A percentile compares a stretch with the other conserved stretches of the same genome.
Evolutionary conservation across 2,113 vertebrate species (phyloP).

Genomic region (Lates calcarifer): DNA sequence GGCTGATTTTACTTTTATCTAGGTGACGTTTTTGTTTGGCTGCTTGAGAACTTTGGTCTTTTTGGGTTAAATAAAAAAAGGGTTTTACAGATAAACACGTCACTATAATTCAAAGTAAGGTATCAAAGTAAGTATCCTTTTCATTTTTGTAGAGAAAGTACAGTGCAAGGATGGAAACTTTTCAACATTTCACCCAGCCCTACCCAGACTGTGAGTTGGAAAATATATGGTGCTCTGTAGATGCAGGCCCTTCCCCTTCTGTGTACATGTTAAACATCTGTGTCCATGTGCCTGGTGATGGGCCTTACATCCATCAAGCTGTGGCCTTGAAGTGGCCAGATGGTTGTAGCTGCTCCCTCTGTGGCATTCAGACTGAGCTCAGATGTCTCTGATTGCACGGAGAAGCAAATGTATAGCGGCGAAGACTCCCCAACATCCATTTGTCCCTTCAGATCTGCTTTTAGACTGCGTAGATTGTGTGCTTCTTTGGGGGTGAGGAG

Average conservation of each 20-base stretch:
- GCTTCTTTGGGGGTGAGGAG: background rate
- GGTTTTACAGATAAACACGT: background rate
- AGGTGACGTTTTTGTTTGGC: too few relatives aligned
- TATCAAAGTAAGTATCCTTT: background rate
- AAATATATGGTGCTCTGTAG: conserved; percentile 13
- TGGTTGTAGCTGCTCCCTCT: conserved; percentile 63
- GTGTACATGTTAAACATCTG: conserved; percentile 63
- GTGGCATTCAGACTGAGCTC: conserved; percentile 49
- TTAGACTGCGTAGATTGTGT: background rate
- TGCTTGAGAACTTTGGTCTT: background rate
- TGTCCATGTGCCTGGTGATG: conserved; percentile 60
- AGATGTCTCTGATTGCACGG: conserved; percentile 52
- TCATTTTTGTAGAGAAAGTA: background rate
- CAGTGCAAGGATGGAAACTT: background rate
- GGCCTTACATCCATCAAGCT: conserved; percentile 18
- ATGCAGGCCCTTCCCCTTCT: conserved; percentile 4
- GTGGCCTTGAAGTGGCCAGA: conserved; percentile 73
- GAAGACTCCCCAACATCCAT: conserved; percentile 20
- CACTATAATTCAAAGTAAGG: too few relatives aligned
- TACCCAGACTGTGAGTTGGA: conserved; percentile 21
- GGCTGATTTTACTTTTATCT: too few relatives aligned
- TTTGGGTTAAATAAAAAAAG: background rate
- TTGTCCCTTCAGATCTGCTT: conserved; percentile 30
- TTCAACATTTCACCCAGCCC: background rate
- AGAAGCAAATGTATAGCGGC: conserved; percentile 14